These are phyloP conservation scores for Muscicapa comitata DNA, from an alignment of 2,797 vertebrate species.

Conservation along the genomic window DNA sequence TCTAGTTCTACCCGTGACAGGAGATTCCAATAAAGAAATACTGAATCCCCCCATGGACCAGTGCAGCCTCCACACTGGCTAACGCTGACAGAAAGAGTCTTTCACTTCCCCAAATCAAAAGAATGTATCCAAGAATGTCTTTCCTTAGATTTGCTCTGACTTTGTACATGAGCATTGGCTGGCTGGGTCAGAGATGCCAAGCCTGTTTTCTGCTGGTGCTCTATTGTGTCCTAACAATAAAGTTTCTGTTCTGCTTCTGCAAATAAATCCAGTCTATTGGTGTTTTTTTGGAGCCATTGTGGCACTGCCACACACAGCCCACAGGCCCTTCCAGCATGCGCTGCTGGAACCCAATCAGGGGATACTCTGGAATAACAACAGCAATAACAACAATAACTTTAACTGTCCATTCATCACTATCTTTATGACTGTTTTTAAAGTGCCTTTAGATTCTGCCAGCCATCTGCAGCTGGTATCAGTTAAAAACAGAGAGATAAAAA, in stretches of 20 bases:
- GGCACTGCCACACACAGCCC: not conserved
- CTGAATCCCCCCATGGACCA: not conserved
- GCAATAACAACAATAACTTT: not conserved
- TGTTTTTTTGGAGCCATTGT: not conserved
- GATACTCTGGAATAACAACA: not conserved
- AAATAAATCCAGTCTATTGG: not conserved
- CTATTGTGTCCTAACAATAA: constrained; percentile 53
- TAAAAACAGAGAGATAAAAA: not conserved
- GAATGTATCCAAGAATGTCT: not conserved
- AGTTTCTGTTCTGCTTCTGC: constrained; percentile 55
- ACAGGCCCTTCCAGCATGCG: not conserved
- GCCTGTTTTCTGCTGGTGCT: not conserved
- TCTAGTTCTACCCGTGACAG: constrained; percentile 25
- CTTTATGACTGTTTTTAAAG: not conserved
- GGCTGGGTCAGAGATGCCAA: not conserved
- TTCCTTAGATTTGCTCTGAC: not conserved
- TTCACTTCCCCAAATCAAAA: not conserved
- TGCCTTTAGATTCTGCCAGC: not conserved
- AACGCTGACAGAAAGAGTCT: not conserved
- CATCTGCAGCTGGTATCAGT: not conserved
- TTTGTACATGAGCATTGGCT: not conserved
- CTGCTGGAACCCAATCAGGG: not conserved
- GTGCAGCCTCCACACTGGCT: not conserved
- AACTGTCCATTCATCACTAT: too few species aligned
- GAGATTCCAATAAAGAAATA: constrained; percentile 3